Conservation (phyloP, 2,113 vertebrate genomes). For the Pyrgilauda ruficollis region DNA sequence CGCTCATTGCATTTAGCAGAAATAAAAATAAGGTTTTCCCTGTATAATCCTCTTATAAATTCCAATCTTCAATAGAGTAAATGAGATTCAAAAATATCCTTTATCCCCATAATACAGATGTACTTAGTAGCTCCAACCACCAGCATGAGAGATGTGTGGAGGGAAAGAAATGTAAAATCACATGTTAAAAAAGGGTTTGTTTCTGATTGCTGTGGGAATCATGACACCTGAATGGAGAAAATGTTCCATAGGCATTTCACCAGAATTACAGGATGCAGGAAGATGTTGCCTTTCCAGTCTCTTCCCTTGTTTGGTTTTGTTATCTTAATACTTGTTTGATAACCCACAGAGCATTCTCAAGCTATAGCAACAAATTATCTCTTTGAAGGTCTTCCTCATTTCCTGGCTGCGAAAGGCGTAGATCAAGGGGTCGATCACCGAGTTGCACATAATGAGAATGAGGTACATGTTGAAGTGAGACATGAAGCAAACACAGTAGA, state of each 20-base stretch:
- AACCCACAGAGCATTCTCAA: slow-evolving; percentile 73
- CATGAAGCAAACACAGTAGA: slow-evolving; percentile 97
- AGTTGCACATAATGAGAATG: slow-evolving; percentile 96
- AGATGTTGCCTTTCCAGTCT: background rate
- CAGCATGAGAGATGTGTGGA: background rate
- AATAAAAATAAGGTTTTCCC: background rate
- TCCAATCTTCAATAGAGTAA: background rate
- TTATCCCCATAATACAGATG: background rate
- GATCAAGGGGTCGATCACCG: slow-evolving; percentile 92
- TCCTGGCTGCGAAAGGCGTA: slow-evolving; percentile 94
- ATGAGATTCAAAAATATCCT: background rate
- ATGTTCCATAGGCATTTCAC: background rate
- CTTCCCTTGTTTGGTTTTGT: background rate
- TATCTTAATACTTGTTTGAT: slow-evolving; percentile 76
- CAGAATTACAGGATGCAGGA: background rate
- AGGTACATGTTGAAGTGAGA: slow-evolving; percentile 98
- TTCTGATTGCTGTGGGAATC: background rate
- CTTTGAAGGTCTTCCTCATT: slow-evolving; percentile 95
- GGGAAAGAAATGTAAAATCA: background rate
- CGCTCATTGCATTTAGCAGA: background rate
- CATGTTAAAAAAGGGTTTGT: background rate
- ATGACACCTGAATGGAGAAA: background rate
- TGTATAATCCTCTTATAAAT: background rate
- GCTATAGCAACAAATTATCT: slow-evolving; percentile 87
- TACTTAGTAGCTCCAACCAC: background rate